A percentile compares a stretch with the other conserved stretches of the same genome.
phyloP scores from a whole-genome alignment of 2,113 vertebrate genomes.

The Burhinus oedicnemus region DNA sequence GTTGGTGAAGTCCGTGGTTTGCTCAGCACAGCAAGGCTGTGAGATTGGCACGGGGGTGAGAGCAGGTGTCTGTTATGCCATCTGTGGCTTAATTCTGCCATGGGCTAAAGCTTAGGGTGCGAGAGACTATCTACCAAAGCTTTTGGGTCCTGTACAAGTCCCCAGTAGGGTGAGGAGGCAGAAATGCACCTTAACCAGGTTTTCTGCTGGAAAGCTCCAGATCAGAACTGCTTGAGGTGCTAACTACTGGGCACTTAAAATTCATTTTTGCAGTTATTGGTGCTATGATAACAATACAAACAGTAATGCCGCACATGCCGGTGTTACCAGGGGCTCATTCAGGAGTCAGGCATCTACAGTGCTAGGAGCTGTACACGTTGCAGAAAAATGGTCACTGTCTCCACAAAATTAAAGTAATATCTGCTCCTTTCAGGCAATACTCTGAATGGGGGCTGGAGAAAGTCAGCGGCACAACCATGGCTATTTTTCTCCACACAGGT shows the following conservation, averaged over 20 bases:
- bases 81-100: background rate
- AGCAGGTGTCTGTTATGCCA: fast-evolving
- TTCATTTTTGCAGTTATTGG: background rate
- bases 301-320: background rate
- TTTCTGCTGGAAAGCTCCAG: background rate
- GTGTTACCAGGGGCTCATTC: background rate
- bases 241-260: background rate
- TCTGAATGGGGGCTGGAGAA: background rate
- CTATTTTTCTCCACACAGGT: background rate
- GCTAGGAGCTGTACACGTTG: background rate
- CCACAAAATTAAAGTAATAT: background rate
- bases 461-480: background rate
- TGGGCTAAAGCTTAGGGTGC: background rate
- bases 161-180: background rate
- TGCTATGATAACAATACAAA: background rate
- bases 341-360: background rate
- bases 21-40: background rate
- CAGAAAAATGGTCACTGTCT: background rate
- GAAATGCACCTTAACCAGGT: background rate
- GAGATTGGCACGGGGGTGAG: too few species aligned
- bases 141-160: background rate
- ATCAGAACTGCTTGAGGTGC: background rate
- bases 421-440: background rate
- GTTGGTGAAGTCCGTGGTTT: background rate
- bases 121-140: background rate